phyloP scores from a whole-genome alignment of 1,140 invertebrate species.

The Cyphomyrmex costatus region DNA sequence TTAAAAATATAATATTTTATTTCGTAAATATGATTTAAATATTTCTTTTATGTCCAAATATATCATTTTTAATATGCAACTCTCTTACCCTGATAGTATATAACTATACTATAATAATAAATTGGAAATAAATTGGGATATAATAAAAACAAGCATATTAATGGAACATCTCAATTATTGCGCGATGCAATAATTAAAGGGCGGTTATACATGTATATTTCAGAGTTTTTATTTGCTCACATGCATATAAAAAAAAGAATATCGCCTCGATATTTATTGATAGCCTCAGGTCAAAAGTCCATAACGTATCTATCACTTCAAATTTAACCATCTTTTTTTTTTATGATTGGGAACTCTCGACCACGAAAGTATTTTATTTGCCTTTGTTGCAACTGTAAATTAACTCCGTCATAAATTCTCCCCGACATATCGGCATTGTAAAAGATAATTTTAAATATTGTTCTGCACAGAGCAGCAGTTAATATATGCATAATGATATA shows the following conservation, averaged over 20 bases:
- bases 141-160: background rate
- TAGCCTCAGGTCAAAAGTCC: constrained; percentile 25
- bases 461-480: background rate
- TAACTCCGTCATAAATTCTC: constrained; percentile 32
- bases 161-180: background rate
- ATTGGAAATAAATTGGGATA: constrained; percentile 19
- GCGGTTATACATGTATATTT: constrained; percentile 18
- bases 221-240: background rate
- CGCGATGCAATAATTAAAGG: constrained; percentile 27
- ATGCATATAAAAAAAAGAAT: background rate
- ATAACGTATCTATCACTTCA: constrained; percentile 15
- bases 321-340: constrained; percentile 32
- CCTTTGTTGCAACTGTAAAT: constrained; percentile 16
- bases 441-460: constrained; percentile 34
- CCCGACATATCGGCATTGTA: background rate
- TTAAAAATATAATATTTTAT: background rate
- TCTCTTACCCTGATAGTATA: background rate
- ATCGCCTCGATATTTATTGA: background rate
- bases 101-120: too few relatives aligned
- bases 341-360: background rate
- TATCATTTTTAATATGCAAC: background rate
- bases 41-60: background rate
- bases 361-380: constrained; percentile 25
- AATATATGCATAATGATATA: background rate
- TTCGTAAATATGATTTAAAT: constrained; percentile 2